Percentiles rank a stretch among this genome's conserved stretches.
Conservation (phyloP, 2,113 vertebrate species). For the Thinocorus orbignyianus region DNA sequence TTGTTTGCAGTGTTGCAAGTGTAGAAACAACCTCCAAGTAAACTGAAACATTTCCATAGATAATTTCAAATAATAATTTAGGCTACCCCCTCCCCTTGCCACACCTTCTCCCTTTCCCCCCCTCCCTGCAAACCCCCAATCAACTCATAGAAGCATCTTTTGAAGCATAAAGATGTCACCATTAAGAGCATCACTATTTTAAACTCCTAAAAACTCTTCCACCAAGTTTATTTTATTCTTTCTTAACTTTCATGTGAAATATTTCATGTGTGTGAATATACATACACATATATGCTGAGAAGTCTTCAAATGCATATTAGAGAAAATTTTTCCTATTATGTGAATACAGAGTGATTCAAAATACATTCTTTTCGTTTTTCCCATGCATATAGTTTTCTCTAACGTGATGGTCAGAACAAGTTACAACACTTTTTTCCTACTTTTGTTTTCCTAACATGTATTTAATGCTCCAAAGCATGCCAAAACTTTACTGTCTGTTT, state of each 20-base stretch:
- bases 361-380: background rate
- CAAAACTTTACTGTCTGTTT: background rate
- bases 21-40: background rate
- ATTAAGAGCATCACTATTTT: background rate
- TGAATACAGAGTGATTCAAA: background rate
- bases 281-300: background rate
- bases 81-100: background rate
- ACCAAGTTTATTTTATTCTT: background rate
- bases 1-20: background rate
- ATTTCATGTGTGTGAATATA: background rate
- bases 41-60: background rate
- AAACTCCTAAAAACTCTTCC: background rate
- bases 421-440: background rate
- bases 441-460: background rate
- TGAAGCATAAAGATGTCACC: background rate
- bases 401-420: background rate
- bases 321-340: background rate
- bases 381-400: background rate
- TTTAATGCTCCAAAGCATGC: background rate
- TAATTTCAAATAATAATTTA: background rate
- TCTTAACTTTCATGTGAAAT: background rate
- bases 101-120: no score
- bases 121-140: rapidly evolving
- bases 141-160: background rate
- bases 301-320: background rate